A percentile compares a stretch with the other conserved stretches of the same genome.
These are phyloP conservation scores for Minunthozetes semirufus DNA, from an alignment of 2,888 invertebrate genomes.

Conservation along the genomic window DNA sequence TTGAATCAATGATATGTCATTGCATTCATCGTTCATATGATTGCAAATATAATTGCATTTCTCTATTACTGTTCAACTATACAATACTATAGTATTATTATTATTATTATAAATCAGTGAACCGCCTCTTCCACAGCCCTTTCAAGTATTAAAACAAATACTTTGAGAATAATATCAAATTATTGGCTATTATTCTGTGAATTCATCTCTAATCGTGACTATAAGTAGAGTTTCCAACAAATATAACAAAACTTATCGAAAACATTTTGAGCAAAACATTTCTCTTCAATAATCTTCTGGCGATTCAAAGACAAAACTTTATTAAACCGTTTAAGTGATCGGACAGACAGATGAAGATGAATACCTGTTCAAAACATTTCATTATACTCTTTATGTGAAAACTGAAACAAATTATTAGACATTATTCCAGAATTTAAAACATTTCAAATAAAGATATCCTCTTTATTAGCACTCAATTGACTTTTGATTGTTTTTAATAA, in stretches of 20 bases:
- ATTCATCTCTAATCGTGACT: constrained; percentile 3
- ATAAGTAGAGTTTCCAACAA: not conserved
- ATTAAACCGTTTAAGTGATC: not conserved
- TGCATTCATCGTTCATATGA: not conserved
- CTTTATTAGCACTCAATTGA: not conserved
- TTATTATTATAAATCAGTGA: constrained; percentile 26
- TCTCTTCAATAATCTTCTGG: not conserved
- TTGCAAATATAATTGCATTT: constrained; percentile 14
- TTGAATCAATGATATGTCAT: constrained; percentile 17
- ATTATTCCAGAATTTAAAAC: not conserved
- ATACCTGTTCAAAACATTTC: not conserved
- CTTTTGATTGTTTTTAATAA: constrained; percentile 3
- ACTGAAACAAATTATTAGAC: no score
- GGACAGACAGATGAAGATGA: constrained; percentile 20
- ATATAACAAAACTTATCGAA: not conserved
- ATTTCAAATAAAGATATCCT: not conserved
- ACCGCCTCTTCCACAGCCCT: not conserved
- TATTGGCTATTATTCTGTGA: not conserved
- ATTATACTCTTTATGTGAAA: no score
- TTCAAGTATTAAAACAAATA: not conserved
- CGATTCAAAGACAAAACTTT: not conserved
- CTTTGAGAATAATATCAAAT: not conserved
- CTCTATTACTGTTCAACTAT: not conserved
- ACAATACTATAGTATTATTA: not conserved
- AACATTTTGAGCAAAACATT: not conserved